Base-by-base conservation (phyloP, 2,113 vertebrate species). In the Microtus pennsylvanicus region DNA sequence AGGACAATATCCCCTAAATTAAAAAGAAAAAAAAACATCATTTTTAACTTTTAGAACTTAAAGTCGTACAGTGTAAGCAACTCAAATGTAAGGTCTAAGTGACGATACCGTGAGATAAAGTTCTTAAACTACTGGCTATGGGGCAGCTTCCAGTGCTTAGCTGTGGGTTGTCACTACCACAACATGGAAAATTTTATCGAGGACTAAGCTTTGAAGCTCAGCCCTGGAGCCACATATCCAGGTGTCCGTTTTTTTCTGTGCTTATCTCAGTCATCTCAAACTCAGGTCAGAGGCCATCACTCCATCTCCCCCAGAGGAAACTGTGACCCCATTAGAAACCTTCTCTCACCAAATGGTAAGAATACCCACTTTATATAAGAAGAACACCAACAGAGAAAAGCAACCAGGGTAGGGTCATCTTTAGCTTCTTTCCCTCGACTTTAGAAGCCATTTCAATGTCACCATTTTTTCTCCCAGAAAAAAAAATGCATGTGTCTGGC, bases 1-100 rank as follows among this genome's bases (percentile, higher is more conserved):
- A 96, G 89, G 52, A 96, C 96, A 97, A 95, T 70, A 16, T 35
- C 28, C 12, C 76, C 21, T 38, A 95, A 93, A 93, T 70, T 75
- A n/a, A 24, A 96, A 28, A 70, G 26, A 42, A 70, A 26, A 17
- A 13, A 22, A 22, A 22, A 13, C 2, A 89, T 94, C 90, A 5
- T 6, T 0, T 96, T 96, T 93, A 69, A 86, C 8, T 24, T 93
- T 95, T 22, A 52, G 30, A 81, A 89, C 74, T 82, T 33, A 85
- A 70, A 90, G 70, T 88, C 91, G 55, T 33, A 63, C 30, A 72
- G 1, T 45, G 70, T 8, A 91, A 78, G 47, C 12, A n/a, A n/a
- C 7, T 55, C 1, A 93, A 86, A 76, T 65, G 50, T 61, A 61
- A 87, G 45, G 6, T 42, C 11, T 70, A 81, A 80, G 86, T 70